Percentiles rank a stretch among this genome's conserved stretches.
Evolutionary conservation across 2,113 vertebrate genomes (phyloP).

Genomic region (Limanda limanda): DNA sequence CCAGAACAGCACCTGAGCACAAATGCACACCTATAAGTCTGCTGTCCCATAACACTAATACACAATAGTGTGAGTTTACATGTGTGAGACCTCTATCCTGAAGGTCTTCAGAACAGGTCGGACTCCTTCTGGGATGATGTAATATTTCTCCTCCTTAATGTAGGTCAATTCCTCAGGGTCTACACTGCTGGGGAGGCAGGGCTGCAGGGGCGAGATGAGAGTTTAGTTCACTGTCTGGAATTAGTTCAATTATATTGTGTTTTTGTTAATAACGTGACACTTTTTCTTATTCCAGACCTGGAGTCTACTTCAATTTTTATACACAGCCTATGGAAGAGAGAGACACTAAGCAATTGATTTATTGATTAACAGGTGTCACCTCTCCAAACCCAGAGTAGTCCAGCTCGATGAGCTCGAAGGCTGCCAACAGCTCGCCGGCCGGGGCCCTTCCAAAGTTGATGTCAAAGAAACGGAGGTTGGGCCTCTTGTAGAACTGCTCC

Average conservation of each 20-base stretch:
- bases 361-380: conserved; percentile 75
- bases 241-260: not conserved
- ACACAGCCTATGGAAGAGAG: no score
- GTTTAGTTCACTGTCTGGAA: not conserved
- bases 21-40: not conserved
- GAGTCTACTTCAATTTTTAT: no score
- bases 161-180: conserved; percentile 85
- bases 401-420: conserved; percentile 93
- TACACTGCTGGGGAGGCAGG: conserved; percentile 84
- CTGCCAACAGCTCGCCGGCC: conserved; percentile 89
- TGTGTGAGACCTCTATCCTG: conserved; percentile 86
- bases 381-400: conserved; percentile 89
- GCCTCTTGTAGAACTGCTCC: conserved; percentile 85
- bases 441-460: conserved; percentile 84
- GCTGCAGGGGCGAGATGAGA: conserved; percentile 75
- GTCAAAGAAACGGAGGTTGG: conserved; percentile 88
- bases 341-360: not conserved
- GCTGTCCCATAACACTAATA: not conserved
- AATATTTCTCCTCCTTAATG: conserved; percentile 77
- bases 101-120: conserved; percentile 89
- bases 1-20: conserved; percentile 91
- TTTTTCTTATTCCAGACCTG: no score
- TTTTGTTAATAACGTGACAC: no score
- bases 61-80: not conserved
- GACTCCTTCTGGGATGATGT: conserved; percentile 88